Percentiles rank a stretch among this genome's conserved stretches.
Conservation (phyloP, 2,888 invertebrate genomes). For the Tiphia femorata region DNA sequence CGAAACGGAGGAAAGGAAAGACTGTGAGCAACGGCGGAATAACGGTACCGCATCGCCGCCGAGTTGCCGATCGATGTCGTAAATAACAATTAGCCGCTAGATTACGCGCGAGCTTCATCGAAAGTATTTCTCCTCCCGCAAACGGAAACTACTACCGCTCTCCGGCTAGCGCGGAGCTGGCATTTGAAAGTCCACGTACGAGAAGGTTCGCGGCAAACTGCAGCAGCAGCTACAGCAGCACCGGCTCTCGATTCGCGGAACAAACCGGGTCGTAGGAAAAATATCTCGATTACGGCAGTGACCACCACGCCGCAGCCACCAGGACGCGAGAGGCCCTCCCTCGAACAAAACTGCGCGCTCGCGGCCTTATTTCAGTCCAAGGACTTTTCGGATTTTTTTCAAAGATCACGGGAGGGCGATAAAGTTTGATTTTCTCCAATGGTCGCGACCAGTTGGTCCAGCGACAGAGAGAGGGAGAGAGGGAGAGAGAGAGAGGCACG, state of each 20-base stretch:
- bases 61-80: no score
- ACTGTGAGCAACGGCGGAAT: background rate
- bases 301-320: constrained; percentile 27
- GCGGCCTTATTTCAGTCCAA: constrained; percentile 38
- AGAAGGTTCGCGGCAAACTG: no score
- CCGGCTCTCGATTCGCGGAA: background rate
- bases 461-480: no score
- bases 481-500: constrained; percentile 38
- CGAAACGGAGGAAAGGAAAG: background rate
- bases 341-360: no score
- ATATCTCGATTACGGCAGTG: constrained; percentile 16
- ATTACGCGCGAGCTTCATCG: no score
- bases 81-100: no score
- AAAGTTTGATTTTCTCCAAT: constrained; percentile 40
- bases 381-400: constrained; percentile 39
- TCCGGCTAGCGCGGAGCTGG: no score
- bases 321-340: no score
- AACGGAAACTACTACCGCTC: no score
- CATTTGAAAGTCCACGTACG: constrained; percentile 3
- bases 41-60: background rate
- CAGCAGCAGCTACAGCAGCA: no score
- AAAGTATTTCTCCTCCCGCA: no score
- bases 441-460: constrained; percentile 34
- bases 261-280: background rate
- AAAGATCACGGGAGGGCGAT: constrained; percentile 35